phyloP scores from a whole-genome alignment of 2,113 vertebrate species.

The Oxygymnocypris stewartii region DNA sequence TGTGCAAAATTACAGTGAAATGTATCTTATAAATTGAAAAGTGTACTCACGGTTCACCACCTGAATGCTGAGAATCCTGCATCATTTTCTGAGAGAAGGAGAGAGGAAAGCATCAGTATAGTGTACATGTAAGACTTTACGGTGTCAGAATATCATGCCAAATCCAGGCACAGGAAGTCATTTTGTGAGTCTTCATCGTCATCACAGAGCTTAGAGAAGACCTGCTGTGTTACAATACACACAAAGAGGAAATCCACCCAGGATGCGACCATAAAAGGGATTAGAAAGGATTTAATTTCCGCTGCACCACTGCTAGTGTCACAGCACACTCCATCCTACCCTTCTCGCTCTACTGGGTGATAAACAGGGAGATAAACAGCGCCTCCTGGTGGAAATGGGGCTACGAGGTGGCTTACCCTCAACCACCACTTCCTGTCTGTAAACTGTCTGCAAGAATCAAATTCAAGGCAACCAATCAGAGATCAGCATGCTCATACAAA shows the following conservation, averaged over 20 bases:
- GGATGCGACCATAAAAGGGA: slow-evolving; percentile 2
- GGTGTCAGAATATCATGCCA: slow-evolving; percentile 2
- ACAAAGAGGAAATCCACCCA: slow-evolving; percentile 21
- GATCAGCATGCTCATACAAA: neutral
- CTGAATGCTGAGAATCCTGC: slow-evolving; percentile 87
- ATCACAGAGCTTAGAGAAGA: slow-evolving; percentile 15
- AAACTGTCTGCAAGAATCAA: slow-evolving; percentile 86
- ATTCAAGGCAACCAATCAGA: slow-evolving; percentile 73
- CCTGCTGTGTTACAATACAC: slow-evolving; percentile 50
- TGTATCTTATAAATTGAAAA: neutral
- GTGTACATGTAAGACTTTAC: neutral
- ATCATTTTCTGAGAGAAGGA: slow-evolving; percentile 80
- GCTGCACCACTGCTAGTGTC: slow-evolving; percentile 58
- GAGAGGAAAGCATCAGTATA: slow-evolving; percentile 26
- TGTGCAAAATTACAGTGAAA: neutral
- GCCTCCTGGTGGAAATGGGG: slow-evolving; percentile 87
- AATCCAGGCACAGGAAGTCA: slow-evolving; percentile 31
- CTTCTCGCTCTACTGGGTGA: slow-evolving; percentile 87
- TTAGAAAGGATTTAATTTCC: slow-evolving; percentile 49
- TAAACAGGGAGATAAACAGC: slow-evolving; percentile 80
- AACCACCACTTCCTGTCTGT: slow-evolving; percentile 83
- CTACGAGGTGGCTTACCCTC: slow-evolving; percentile 95
- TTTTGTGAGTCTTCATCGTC: slow-evolving; percentile 30
- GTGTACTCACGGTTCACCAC: slow-evolving; percentile 97
- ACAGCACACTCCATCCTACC: slow-evolving; percentile 82